These are phyloP conservation scores for Cnemophilus loriae DNA, from an alignment of 2,113 vertebrate species.

Conservation along the genomic window DNA sequence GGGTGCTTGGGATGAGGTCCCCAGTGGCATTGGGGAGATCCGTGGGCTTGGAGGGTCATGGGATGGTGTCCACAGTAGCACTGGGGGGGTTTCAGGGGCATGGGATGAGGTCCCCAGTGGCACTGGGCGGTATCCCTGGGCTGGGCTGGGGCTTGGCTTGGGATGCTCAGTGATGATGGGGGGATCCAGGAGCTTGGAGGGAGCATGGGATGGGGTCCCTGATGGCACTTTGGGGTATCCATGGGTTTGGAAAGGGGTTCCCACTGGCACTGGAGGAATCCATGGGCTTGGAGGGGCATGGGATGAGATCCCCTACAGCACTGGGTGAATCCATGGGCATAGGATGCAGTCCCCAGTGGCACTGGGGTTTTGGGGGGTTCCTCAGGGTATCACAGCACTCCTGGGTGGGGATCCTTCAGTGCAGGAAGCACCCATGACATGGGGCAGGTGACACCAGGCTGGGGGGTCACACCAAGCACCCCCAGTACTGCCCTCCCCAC, in stretches of 20 bases:
- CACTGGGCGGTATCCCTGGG: neutral
- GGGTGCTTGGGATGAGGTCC: neutral
- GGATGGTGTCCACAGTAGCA: neutral
- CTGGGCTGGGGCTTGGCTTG: too few species aligned
- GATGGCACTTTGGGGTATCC: rapidly evolving
- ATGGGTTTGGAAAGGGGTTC: neutral
- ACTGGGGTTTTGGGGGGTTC: neutral
- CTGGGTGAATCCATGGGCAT: neutral
- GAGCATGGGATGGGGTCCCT: too few species aligned
- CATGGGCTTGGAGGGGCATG: neutral
- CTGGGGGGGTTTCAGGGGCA: too few species aligned
- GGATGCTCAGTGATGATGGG: neutral
- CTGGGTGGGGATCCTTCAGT: neutral
- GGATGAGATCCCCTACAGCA: neutral
- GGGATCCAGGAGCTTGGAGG: too few species aligned
- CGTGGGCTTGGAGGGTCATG: too few species aligned
- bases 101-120: neutral
- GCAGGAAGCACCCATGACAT: rapidly evolving
- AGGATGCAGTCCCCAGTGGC: too few species aligned
- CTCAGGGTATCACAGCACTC: neutral
- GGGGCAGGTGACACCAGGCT: neutral
- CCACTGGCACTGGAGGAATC: neutral
- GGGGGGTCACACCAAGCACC: neutral
- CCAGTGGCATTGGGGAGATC: too few species aligned
- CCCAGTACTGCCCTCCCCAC: rapidly evolving